Evolutionary conservation across 2,888 invertebrate genomes (phyloP).

Genomic region (Epirrhoe alternata): DNA sequence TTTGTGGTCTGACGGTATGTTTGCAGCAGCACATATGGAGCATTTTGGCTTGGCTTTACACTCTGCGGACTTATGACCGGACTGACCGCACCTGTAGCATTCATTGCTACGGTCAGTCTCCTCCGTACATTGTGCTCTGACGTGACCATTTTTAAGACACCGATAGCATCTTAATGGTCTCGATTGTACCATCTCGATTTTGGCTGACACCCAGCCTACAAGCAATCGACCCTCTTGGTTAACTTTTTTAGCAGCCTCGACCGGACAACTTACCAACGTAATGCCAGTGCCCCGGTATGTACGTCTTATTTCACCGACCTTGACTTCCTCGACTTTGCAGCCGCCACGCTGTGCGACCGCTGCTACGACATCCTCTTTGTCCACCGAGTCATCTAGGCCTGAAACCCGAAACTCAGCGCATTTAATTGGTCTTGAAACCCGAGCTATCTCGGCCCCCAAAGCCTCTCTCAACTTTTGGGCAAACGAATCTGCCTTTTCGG

Average conservation of each 20-base stretch:
- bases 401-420: constrained; percentile 32
- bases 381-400: constrained; percentile 39
- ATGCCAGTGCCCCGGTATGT: neutral
- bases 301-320: constrained; percentile 12
- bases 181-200: constrained; percentile 21
- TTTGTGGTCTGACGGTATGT: neutral
- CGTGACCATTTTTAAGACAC: constrained; percentile 37
- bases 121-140: constrained; percentile 18
- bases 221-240: constrained; percentile 16
- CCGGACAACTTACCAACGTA: constrained; percentile 19
- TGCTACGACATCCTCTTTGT: constrained; percentile 14
- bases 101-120: constrained; percentile 11
- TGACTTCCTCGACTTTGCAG: constrained; percentile 14
- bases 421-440: constrained; percentile 29
- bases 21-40: constrained; percentile 1
- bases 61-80: neutral
- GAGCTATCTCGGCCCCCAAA: neutral
- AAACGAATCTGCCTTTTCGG: neutral
- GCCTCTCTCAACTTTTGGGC: too few relatives aligned
- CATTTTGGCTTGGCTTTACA: constrained; percentile 5
- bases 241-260: constrained; percentile 10
- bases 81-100: constrained; percentile 5
- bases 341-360: constrained; percentile 26
- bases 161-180: constrained; percentile 35
- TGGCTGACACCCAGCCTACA: constrained; percentile 37